These are phyloP conservation scores for Heliconius hewitsoni DNA, from an alignment of 1,140 invertebrate species.

Conservation along the genomic window DNA sequence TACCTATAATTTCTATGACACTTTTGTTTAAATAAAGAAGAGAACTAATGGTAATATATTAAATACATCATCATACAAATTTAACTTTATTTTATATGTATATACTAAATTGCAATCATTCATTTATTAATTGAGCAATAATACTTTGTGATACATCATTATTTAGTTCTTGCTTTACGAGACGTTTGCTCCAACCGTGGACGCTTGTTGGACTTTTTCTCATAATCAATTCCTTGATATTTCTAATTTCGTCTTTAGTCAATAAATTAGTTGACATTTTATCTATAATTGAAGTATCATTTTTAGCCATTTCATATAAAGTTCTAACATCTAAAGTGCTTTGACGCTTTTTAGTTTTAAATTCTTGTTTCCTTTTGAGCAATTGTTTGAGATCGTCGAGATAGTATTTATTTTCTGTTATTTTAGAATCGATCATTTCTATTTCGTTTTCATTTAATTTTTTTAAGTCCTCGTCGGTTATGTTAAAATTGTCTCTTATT, in stretches of 20 bases:
- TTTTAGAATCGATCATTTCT: conserved; percentile 67
- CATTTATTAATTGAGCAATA: conserved; percentile 17
- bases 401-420: conserved; percentile 60
- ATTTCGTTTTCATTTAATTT: conserved; percentile 64
- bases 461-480: conserved; percentile 54
- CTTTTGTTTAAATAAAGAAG: too few species aligned
- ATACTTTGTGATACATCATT: conserved; percentile 52
- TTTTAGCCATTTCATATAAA: conserved; percentile 66
- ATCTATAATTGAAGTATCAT: conserved; percentile 42
- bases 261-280: conserved; percentile 49
- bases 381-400: conserved; percentile 61
- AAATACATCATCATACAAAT: too few species aligned
- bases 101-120: not conserved
- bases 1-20: too few species aligned
- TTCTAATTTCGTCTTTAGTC: conserved; percentile 60
- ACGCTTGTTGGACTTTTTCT: conserved; percentile 58
- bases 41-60: too few species aligned
- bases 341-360: conserved; percentile 51
- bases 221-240: conserved; percentile 65
- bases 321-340: conserved; percentile 53
- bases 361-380: conserved; percentile 54
- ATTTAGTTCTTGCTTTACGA: conserved; percentile 35
- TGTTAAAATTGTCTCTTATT: conserved; percentile 54
- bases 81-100: too few species aligned
- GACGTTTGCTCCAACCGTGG: conserved; percentile 57